phyloP scores from a whole-genome alignment of 53 echinoderm and acorn worm species.

The Hippasteria phrygiana region DNA sequence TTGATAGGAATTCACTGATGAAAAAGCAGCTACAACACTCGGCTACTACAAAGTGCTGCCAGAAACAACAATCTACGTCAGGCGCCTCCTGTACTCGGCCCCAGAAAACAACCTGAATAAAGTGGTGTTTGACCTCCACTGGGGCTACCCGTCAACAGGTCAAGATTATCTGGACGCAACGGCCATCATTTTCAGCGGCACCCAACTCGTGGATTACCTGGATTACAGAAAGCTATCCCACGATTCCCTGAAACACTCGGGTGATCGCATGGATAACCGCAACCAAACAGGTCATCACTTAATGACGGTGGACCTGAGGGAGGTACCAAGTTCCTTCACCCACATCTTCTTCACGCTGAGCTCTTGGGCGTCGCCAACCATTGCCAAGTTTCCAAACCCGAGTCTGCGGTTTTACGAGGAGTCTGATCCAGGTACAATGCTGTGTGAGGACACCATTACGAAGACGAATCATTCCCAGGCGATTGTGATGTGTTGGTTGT shows the following conservation, averaged over 20 bases:
- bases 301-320: constrained; percentile 31
- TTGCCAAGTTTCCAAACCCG: constrained; percentile 54
- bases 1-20: constrained; percentile 29
- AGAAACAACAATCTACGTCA: constrained; percentile 44
- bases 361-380: constrained; percentile 37
- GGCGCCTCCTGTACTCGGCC: constrained; percentile 56
- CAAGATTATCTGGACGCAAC: constrained; percentile 63
- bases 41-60: constrained; percentile 31
- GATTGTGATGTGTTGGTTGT: constrained; percentile 67
- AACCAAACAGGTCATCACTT: constrained; percentile 38
- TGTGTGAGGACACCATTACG: constrained; percentile 56
- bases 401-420: constrained; percentile 57
- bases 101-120: constrained; percentile 55
- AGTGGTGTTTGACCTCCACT: constrained; percentile 67
- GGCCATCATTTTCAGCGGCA: constrained; percentile 55
- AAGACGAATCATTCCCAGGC: constrained; percentile 39
- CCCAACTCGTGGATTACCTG: constrained; percentile 15
- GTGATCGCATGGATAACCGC: constrained; percentile 26
- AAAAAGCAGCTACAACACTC: constrained; percentile 39
- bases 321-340: constrained; percentile 33
- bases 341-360: constrained; percentile 65
- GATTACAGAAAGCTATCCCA: constrained; percentile 38
- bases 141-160: constrained; percentile 50
- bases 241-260: constrained; percentile 46
- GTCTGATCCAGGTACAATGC: constrained; percentile 31